Evolutionary conservation across 1,140 invertebrate genomes (phyloP), one percentile per base, ranked within the genome.

Genomic region (Temnothorax longispinosus): DNA sequence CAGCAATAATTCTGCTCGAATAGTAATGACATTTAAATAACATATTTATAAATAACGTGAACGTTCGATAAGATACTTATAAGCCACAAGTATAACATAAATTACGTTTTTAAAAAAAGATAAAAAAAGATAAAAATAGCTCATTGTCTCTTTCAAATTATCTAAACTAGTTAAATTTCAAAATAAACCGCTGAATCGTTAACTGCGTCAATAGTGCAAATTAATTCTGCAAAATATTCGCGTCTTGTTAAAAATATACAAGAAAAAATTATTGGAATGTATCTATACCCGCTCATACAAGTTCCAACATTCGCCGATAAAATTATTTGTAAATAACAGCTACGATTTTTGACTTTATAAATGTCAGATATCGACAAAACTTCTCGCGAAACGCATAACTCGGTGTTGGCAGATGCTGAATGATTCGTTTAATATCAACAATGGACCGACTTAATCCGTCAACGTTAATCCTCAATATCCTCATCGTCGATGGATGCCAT

Each of bases 301-400:
- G 18, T n/a, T 74, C 10, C 5, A 21, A n/a, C 18, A 27, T 27
- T 27, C 27, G 27, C 0, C 11, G 32, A 75, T 7, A 38, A 65
- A 38, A 64, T 62, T 77, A 6, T 35, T 21, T 11, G 35, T 71
- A 81, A 81, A 81, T 69, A 44, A 52, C n/a, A 44, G 8, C 10
- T 8, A 47, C 41, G 35, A 71, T 32, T 81, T 27, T 81, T 27
- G 52, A 27, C 13, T 65, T 21, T 8, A 21, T 13, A 27, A 56
- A 81, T 71, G 8, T 54, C 11, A 11, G 5, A 71, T 21, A 18
- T 41, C 10, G 35, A 71, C 27, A 44, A 2, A 72, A n/a, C 18
- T 32, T 32, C 0, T 35, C 38, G 27, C 41, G 3, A 71, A 56
- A 69, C 4, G 41, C 5, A 18, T n/a, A 41, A 44, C 18, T 18